Percentiles rank a stretch among this genome's conserved stretches.
These are phyloP conservation scores for Pristionchus maxplancki DNA, from an alignment of 2,888 invertebrate species.

Conservation along the genomic window DNA sequence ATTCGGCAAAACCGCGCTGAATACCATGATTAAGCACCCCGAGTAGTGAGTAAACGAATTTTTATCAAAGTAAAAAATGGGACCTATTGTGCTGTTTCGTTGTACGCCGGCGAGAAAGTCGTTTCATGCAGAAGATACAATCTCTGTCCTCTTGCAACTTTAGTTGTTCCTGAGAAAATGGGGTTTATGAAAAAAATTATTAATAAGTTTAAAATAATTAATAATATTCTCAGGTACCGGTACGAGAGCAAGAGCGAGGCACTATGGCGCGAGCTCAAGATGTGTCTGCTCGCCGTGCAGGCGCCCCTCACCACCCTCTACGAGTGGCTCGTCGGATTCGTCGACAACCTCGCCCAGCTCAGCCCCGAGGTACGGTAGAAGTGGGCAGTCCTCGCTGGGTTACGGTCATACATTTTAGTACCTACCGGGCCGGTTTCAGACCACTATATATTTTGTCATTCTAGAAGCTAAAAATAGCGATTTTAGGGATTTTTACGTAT, in stretches of 20 bases:
- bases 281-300: conserved; percentile 83
- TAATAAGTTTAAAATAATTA: background rate
- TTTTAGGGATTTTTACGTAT: too few relatives aligned
- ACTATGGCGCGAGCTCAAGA: conserved; percentile 95
- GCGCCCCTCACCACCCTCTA: conserved; percentile 93
- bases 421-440: too few relatives aligned
- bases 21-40: too few relatives aligned
- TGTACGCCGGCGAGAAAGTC: background rate
- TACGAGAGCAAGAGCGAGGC: conserved; percentile 95
- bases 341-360: conserved; percentile 55
- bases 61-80: background rate
- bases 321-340: conserved; percentile 82
- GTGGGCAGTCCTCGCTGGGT: background rate
- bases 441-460: too few relatives aligned
- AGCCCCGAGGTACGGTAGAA: conserved; percentile 51
- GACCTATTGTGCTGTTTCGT: background rate
- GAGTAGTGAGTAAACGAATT: too few relatives aligned
- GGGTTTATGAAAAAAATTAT: background rate
- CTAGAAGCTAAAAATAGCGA: background rate
- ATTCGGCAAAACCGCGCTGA: too few relatives aligned
- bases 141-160: too few relatives aligned
- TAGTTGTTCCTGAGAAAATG: too few relatives aligned
- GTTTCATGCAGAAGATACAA: too few relatives aligned
- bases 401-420: too few relatives aligned
- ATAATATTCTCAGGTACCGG: conserved; percentile 81